Percentiles rank a stretch among this genome's conserved stretches.
These are phyloP conservation scores for Actenoides lindsayi DNA, from an alignment of 2,113 vertebrate species.

Conservation along the genomic window DNA sequence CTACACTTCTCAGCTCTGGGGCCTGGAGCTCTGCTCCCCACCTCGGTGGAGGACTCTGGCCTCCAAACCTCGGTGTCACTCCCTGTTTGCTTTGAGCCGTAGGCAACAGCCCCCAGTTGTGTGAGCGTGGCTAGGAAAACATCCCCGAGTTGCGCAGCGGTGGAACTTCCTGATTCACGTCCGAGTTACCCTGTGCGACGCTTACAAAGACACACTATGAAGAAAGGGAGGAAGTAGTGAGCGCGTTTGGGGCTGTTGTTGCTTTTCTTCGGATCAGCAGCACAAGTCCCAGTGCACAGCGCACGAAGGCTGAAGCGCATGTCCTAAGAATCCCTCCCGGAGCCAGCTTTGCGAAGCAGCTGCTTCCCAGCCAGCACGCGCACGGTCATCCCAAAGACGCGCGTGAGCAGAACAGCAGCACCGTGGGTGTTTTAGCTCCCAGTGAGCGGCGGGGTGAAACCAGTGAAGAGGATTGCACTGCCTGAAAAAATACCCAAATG, in stretches of 20 bases:
- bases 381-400: neutral
- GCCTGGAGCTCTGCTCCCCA: neutral
- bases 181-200: neutral
- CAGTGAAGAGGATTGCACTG: too few relatives aligned
- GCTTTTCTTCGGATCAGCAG: constrained; percentile 10
- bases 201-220: neutral
- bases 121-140: neutral
- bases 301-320: neutral
- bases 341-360: neutral
- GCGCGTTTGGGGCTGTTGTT: neutral
- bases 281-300: neutral
- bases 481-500: neutral
- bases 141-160: neutral
- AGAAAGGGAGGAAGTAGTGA: constrained; percentile 18
- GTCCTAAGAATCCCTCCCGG: constrained; percentile 16
- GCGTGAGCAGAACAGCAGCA: neutral
- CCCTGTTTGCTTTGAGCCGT: neutral
- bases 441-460: too few relatives aligned
- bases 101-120: neutral
- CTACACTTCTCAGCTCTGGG: accelerated
- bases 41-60: neutral
- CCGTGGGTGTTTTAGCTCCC: accelerated
- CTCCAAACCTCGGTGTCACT: neutral
- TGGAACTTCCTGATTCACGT: neutral
- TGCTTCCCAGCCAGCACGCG: neutral